phyloP scores from a whole-genome alignment of 2,888 invertebrate species.

The Ennomos fuscantarius region DNA sequence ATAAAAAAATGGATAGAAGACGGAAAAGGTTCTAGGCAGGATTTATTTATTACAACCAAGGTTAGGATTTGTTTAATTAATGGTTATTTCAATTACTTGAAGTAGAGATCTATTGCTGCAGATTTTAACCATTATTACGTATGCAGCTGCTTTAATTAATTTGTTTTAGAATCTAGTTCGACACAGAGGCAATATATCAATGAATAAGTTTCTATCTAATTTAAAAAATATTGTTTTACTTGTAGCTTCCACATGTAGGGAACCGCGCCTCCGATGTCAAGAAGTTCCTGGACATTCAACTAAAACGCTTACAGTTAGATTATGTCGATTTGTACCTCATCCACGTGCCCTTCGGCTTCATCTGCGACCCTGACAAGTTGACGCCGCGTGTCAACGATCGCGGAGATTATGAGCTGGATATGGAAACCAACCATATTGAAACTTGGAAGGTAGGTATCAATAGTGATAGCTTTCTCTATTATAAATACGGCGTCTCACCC shows the following conservation, averaged over 20 bases:
- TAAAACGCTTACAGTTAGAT: constrained; percentile 86
- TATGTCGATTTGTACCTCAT: constrained; percentile 92
- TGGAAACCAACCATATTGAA: constrained; percentile 86
- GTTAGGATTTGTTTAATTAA: constrained; percentile 60
- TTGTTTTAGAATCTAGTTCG: too few species aligned
- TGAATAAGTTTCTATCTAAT: too few species aligned
- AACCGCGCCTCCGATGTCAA: constrained; percentile 88
- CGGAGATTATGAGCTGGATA: constrained; percentile 86
- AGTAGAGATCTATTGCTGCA: too few species aligned
- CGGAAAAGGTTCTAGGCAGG: constrained; percentile 87
- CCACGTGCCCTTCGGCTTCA: constrained; percentile 90
- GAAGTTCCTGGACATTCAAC: constrained; percentile 87
- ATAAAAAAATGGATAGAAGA: constrained; percentile 87
- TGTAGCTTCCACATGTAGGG: constrained; percentile 88
- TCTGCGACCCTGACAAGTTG: constrained; percentile 80
- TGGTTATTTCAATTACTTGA: background rate
- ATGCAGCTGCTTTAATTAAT: too few species aligned
- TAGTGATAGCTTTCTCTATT: too few species aligned
- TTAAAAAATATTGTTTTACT: constrained; percentile 37
- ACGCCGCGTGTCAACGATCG: constrained; percentile 84
- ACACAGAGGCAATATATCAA: too few species aligned
- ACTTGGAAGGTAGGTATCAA: constrained; percentile 88
- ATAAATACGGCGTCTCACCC: too few species aligned
- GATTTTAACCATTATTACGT: too few species aligned
- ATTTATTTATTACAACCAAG: constrained; percentile 93